Conservation (phyloP, 2,888 invertebrate genomes). For the Busseola fusca region DNA sequence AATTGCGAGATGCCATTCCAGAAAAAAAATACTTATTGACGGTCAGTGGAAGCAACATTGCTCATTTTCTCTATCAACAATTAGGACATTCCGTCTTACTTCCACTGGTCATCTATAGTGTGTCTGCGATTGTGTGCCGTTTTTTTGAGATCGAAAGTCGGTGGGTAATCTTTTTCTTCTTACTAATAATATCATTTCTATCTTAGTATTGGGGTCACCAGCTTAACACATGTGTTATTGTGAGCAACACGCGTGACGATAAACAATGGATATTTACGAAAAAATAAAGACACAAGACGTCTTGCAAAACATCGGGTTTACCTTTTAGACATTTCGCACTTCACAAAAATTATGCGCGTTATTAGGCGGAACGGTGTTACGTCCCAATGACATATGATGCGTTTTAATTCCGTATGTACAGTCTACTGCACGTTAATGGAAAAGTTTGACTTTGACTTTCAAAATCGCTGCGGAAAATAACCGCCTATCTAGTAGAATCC, state of each 20-base stretch:
- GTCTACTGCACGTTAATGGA: neutral
- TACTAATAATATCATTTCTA: neutral
- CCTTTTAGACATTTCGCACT: slow-evolving; percentile 32
- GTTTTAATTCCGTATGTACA: slow-evolving; percentile 34
- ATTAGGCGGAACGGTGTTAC: slow-evolving; percentile 49
- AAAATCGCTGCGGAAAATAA: too few relatives aligned
- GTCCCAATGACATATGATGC: slow-evolving; percentile 53
- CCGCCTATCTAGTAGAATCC: too few relatives aligned
- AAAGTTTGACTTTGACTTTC: neutral
- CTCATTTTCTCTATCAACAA: neutral
- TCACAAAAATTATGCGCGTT: slow-evolving; percentile 23
- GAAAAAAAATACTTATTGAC: neutral
- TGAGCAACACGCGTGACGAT: neutral
- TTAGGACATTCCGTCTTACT: neutral
- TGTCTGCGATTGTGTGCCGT: neutral
- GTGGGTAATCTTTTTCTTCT: neutral
- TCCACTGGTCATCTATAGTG: neutral
- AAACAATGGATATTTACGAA: slow-evolving; percentile 1
- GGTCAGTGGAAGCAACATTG: neutral
- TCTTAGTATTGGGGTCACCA: neutral
- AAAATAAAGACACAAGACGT: slow-evolving; percentile 11
- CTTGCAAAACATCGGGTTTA: slow-evolving; percentile 32
- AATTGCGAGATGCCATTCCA: too few relatives aligned
- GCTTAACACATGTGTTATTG: neutral
- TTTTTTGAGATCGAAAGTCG: neutral